phyloP scores from a whole-genome alignment of 2,797 vertebrate species.

The Periophthalmus magnuspinnatus region DNA sequence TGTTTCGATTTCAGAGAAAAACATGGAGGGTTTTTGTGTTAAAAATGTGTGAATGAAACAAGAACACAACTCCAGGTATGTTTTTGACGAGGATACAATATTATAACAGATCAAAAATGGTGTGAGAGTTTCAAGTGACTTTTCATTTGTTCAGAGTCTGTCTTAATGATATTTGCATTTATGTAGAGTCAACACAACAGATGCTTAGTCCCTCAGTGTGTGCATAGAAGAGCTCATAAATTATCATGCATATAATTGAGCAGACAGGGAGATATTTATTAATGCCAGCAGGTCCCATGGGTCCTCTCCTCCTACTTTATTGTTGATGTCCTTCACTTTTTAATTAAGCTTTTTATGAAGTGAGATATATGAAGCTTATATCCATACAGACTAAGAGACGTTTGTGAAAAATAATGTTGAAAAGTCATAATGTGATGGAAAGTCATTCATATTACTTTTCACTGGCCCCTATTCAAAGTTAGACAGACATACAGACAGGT shows the following conservation, averaged over 20 bases:
- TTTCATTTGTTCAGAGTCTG: background rate
- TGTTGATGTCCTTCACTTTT: background rate
- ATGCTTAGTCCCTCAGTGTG: background rate
- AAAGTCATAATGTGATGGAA: background rate
- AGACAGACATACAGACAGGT: no score
- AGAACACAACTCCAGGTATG: no score
- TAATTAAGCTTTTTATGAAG: background rate
- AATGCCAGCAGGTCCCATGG: background rate
- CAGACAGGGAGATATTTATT: background rate
- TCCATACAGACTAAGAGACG: background rate
- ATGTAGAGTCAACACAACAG: background rate
- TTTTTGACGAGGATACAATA: no score
- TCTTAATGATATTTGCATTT: background rate
- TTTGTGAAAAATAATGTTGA: background rate
- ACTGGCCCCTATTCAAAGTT: background rate
- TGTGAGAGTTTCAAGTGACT: background rate
- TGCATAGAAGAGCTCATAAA: background rate
- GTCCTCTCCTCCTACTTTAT: background rate
- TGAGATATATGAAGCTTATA: background rate
- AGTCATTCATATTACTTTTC: background rate
- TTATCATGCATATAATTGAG: background rate
- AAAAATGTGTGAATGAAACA: no score
- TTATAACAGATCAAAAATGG: no score
- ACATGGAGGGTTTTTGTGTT: no score
- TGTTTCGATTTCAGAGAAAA: no score